Percentiles rank a stretch among this genome's conserved stretches.
Evolutionary conservation across 1,140 invertebrate species (phyloP).

Genomic region (Caerostris darwini): DNA sequence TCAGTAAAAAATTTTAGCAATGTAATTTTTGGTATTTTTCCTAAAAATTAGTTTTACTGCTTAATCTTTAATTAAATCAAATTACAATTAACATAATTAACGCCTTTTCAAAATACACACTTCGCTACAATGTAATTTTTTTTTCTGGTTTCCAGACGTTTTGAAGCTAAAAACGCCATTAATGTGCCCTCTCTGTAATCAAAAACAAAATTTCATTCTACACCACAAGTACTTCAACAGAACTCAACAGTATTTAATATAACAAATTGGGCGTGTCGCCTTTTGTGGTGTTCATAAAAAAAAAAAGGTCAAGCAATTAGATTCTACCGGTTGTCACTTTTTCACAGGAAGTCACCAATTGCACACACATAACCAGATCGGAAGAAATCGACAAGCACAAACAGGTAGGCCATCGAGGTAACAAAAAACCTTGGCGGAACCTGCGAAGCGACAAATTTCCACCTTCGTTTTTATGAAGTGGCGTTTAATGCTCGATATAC

Average conservation of each 20-base stretch:
- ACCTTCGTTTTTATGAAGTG: slow-evolving; percentile 4
- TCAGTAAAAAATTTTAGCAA: too few relatives aligned
- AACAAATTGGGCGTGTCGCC: background rate
- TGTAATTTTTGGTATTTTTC: too few relatives aligned
- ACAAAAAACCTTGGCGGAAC: background rate
- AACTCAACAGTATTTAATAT: background rate
- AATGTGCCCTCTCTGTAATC: too few relatives aligned
- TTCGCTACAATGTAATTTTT: too few relatives aligned
- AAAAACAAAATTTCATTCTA: too few relatives aligned
- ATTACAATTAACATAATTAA: too few relatives aligned
- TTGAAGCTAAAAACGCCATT: too few relatives aligned
- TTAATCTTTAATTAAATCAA: too few relatives aligned
- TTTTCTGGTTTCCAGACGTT: too few relatives aligned
- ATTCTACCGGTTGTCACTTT: slow-evolving; percentile 43
- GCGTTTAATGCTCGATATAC: slow-evolving; percentile 41
- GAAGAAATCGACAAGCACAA: slow-evolving; percentile 21
- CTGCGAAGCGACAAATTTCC: slow-evolving; percentile 50
- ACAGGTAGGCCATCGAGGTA: background rate
- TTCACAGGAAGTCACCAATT: slow-evolving; percentile 35
- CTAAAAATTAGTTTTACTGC: too few relatives aligned
- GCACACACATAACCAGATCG: background rate
- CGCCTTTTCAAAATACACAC: too few relatives aligned
- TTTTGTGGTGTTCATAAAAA: background rate
- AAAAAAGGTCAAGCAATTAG: slow-evolving; percentile 22
- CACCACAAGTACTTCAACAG: too few relatives aligned